These are phyloP conservation scores for Tuberolachnus salignus DNA, from an alignment of 2,888 invertebrate genomes.

Conservation along the genomic window DNA sequence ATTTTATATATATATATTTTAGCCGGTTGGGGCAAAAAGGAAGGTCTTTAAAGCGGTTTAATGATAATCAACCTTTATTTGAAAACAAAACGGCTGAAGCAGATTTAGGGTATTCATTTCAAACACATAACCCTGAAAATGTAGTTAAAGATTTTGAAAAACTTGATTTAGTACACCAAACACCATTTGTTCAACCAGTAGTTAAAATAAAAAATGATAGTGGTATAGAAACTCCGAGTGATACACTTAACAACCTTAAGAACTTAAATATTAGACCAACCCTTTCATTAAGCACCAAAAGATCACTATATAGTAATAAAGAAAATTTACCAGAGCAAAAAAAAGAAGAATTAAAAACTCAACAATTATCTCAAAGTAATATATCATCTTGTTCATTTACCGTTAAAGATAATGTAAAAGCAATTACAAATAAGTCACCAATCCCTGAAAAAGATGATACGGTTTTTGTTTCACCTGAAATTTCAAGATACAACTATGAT, in stretches of 20 bases:
- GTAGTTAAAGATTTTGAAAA: slow-evolving; percentile 37
- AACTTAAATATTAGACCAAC: slow-evolving; percentile 19
- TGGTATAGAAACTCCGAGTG: slow-evolving; percentile 37
- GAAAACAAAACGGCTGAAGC: slow-evolving; percentile 53
- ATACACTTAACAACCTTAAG: background rate
- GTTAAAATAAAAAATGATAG: slow-evolving; percentile 44
- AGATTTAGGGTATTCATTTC: slow-evolving; percentile 48
- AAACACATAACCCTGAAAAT: slow-evolving; percentile 39
- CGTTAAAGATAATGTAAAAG: slow-evolving; percentile 17
- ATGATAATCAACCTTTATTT: slow-evolving; percentile 42
- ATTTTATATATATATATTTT: background rate
- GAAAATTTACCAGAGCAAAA: slow-evolving; percentile 36
- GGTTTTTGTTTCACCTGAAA: slow-evolving; percentile 46
- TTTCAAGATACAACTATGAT: slow-evolving; percentile 37
- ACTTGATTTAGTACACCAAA: slow-evolving; percentile 51
- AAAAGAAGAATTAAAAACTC: background rate
- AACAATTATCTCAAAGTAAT: background rate
- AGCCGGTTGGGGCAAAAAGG: slow-evolving; percentile 51
- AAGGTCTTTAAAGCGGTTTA: slow-evolving; percentile 33
- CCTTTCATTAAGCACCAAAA: slow-evolving; percentile 23
- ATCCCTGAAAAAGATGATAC: slow-evolving; percentile 27
- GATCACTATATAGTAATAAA: slow-evolving; percentile 42
- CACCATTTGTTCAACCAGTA: slow-evolving; percentile 48
- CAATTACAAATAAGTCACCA: slow-evolving; percentile 15
- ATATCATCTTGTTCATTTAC: background rate